Evolutionary conservation across 1,140 invertebrate species (phyloP), one percentile per base, ranked within the genome.

Genomic region (Trachymyrmex septentrionalis): DNA sequence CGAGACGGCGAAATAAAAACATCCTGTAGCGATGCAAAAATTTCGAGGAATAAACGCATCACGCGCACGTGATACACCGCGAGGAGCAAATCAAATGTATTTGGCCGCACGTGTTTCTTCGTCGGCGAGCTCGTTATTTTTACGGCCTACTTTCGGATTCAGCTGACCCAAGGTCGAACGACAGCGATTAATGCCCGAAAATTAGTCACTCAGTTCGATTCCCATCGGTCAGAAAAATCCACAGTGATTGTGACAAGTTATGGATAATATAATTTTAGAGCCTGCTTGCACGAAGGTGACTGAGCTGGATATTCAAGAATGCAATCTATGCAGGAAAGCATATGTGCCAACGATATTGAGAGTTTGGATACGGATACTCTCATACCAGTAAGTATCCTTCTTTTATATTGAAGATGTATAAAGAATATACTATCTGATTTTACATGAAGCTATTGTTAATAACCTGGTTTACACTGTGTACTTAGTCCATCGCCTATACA

Each of bases 1-100:
- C 85, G 87, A 92, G 87, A 94, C 94, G 92, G 94, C 93, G 88
- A 93, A 95, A 95, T 93, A 94, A 95, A 93, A 95, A 95, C 94
- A 95, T 95, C 94, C 94, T 95, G 94, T 95, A 86, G 85, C 88
- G 89, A 91, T 84, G 80, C 87, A 85, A 90, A 91, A 89, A 90
- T 93, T 94, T 90, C 85, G 89, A 91, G 93, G 91, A 86, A 91
- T 88, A 64, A 44, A 87, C 75, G 61, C 16, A 24, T n/a, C 21
- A 50, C 61, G 27, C 55, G 57, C 80, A 44, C 57, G 12, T 64
- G 76, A 21, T 34, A 63, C 53, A 53, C 59, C 48, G 38, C 80
- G 69, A 64, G 38, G 30, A 64, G 3, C 16, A 34, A 82, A 53
- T 81, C 76, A 59, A 61, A 21, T n/a, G 73, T 30, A 24, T 48